Evolutionary conservation across 2,113 vertebrate genomes (phyloP), one percentile per base, ranked within the genome.

Genomic region (Rafetus swinhoei): DNA sequence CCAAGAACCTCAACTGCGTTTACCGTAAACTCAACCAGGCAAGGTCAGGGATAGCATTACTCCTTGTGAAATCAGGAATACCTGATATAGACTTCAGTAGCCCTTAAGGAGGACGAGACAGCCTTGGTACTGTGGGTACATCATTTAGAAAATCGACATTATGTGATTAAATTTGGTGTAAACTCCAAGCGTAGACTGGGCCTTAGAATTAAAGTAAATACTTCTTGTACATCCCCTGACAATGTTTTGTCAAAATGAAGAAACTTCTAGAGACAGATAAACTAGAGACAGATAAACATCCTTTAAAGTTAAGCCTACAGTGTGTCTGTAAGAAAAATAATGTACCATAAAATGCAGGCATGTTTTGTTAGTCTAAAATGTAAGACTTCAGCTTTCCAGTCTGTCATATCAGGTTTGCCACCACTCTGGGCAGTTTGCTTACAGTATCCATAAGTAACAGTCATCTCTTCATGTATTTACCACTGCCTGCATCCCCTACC

Each of bases 301-400:
- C 45, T 77, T 77, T 77, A 2, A n/a, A 81, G 85, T 45, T 59
- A 82, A 86, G 87, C 22, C 74, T 69, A 6, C 1, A 45, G 62
- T 77, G 45, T 62, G 56, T 60, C 39, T 13, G 83, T 0, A 0
- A 84, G 90, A 56, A 86, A 92, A 86, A 65, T 12, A 1, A 82
- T 25, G n/a, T 19, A 72, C 9, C 65, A 72, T 72, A 72, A 72
- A n/a, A 72, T 21, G 19, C 55, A 55, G 3, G 85, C 79, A 88
- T 93, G 52, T 95, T 96, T 94, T 82, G 39, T 91, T 35, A 84
- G 53, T 52, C n/a, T n/a, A 25, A 62, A 82, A 82, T 77, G 16
- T 59, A 76, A 86, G 69, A 35, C 4, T 82, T 95, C 77, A 93
- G 32, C 82, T 27, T 90, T 86, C 88, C 88, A 96, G 88, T 21